phyloP scores from a whole-genome alignment of 1,140 invertebrate species.

The Matsumurasca onukii region DNA sequence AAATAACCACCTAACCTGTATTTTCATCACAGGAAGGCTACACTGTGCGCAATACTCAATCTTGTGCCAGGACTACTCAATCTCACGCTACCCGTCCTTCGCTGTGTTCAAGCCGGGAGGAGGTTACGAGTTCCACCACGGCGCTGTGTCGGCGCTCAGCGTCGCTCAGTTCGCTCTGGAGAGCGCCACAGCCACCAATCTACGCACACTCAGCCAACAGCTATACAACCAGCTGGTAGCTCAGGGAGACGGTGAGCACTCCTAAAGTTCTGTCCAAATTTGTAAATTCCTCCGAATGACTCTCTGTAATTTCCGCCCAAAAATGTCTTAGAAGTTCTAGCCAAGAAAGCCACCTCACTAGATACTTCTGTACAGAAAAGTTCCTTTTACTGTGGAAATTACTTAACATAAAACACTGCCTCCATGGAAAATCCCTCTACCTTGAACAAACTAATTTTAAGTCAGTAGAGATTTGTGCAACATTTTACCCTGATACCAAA shows the following conservation, averaged over 20 bases:
- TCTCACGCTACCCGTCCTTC: slow-evolving; percentile 67
- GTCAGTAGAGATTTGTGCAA: too few species aligned
- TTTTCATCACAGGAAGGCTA: slow-evolving; percentile 57
- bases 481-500: too few species aligned
- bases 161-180: slow-evolving; percentile 68
- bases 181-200: slow-evolving; percentile 58
- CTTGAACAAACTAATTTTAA: too few species aligned
- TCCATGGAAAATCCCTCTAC: too few species aligned
- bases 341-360: too few species aligned
- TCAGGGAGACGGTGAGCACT: slow-evolving; percentile 46
- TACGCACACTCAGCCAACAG: slow-evolving; percentile 62
- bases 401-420: too few species aligned
- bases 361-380: too few species aligned
- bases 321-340: too few species aligned
- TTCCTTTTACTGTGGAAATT: too few species aligned
- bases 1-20: too few species aligned
- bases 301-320: too few species aligned
- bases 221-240: slow-evolving; percentile 57
- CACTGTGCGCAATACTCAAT: slow-evolving; percentile 58
- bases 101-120: slow-evolving; percentile 67
- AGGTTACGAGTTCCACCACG: slow-evolving; percentile 71
- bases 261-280: background rate
- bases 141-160: slow-evolving; percentile 62
- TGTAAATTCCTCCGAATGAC: too few species aligned
- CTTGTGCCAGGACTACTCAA: slow-evolving; percentile 57